Evolutionary conservation across 2,113 vertebrate genomes (phyloP).

Genomic region (Catharus minimus): DNA sequence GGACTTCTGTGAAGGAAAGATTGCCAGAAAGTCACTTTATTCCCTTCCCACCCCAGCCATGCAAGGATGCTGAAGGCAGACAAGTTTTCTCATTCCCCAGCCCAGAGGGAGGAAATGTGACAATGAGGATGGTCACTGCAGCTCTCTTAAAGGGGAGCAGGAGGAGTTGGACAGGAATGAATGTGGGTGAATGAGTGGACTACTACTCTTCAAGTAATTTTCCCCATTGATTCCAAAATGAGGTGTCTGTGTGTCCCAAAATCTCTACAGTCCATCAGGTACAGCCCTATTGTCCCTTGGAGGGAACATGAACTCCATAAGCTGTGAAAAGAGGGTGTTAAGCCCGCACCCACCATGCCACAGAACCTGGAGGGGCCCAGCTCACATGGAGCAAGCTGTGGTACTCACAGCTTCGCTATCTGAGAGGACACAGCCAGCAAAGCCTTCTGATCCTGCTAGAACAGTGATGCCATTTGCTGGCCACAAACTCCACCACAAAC

Average conservation of each 20-base stretch:
- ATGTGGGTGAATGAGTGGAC: neutral
- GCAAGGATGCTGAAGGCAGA: neutral
- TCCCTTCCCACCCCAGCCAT: neutral
- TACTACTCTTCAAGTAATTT: neutral
- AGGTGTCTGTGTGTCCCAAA: neutral
- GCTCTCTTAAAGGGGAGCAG: neutral
- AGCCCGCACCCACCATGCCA: neutral
- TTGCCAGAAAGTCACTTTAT: neutral
- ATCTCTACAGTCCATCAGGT: neutral
- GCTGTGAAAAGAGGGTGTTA: neutral
- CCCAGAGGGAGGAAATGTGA: accelerated
- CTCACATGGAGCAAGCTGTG: neutral
- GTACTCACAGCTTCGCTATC: accelerated
- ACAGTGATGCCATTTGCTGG: too few species aligned
- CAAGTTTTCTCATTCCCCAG: neutral
- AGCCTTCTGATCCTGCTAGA: neutral
- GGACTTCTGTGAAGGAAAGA: neutral
- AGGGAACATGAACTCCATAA: neutral
- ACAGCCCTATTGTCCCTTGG: neutral
- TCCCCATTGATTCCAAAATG: neutral
- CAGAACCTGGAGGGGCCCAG: neutral
- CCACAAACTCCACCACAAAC: neutral
- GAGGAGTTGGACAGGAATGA: neutral
- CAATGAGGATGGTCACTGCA: neutral
- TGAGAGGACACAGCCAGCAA: neutral